Percentiles rank a stretch among this genome's conserved stretches.
Conservation (phyloP, 1,140 invertebrate genomes). For the Drosophila willistoni region DNA sequence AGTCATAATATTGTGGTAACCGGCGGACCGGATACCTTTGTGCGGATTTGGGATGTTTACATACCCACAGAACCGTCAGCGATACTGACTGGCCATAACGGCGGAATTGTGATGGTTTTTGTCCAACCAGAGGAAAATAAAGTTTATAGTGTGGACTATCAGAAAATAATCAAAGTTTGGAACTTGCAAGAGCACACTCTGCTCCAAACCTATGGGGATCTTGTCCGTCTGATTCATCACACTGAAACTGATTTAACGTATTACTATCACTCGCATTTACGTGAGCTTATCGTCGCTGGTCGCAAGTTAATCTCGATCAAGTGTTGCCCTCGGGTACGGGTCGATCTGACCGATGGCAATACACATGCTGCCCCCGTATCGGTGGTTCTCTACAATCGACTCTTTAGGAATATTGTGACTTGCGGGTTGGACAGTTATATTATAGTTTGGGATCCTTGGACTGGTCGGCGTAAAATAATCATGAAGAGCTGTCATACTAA, state of each 20-base stretch:
- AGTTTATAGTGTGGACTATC: slow-evolving; percentile 87
- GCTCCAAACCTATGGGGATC: slow-evolving; percentile 86
- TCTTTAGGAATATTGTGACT: slow-evolving; percentile 88
- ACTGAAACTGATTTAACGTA: slow-evolving; percentile 85
- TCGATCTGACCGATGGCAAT: slow-evolving; percentile 87
- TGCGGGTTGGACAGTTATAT: slow-evolving; percentile 89
- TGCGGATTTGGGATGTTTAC: slow-evolving; percentile 91
- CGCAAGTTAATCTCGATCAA: slow-evolving; percentile 85
- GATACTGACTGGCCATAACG: slow-evolving; percentile 88
- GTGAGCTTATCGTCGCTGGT: slow-evolving; percentile 86
- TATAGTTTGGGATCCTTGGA: slow-evolving; percentile 89
- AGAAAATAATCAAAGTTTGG: slow-evolving; percentile 89
- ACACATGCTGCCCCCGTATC: slow-evolving; percentile 87
- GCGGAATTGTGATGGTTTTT: slow-evolving; percentile 87
- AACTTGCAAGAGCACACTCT: slow-evolving; percentile 84
- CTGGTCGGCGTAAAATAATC: slow-evolving; percentile 85
- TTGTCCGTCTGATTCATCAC: slow-evolving; percentile 85
- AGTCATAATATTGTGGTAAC: slow-evolving; percentile 86
- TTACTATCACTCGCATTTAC: slow-evolving; percentile 86
- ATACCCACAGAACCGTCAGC: slow-evolving; percentile 86
- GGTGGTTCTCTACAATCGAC: slow-evolving; percentile 87
- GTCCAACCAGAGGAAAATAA: slow-evolving; percentile 88
- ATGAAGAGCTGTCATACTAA: slow-evolving; percentile 87
- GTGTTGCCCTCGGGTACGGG: slow-evolving; percentile 86
- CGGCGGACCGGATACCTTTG: slow-evolving; percentile 88